phyloP scores from a whole-genome alignment of 2,113 vertebrate genomes.

The Nasalis larvatus region DNA sequence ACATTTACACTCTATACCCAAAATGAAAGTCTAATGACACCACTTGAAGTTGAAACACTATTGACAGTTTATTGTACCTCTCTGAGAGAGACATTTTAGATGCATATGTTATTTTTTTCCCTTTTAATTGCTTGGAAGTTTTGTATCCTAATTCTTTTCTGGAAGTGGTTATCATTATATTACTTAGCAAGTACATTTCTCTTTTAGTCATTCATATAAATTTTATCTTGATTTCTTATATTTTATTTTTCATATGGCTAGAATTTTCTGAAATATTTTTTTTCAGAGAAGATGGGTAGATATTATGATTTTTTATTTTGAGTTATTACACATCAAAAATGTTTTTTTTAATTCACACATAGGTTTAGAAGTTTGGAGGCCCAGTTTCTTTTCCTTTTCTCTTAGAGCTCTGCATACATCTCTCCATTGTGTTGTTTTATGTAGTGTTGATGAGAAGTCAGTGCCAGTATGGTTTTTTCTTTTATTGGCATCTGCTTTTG shows the following conservation, averaged over 20 bases:
- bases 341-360: neutral
- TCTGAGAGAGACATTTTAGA: slow-evolving; percentile 9
- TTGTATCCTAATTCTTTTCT: slow-evolving; percentile 23
- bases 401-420: neutral
- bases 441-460: neutral
- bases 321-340: neutral
- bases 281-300: neutral
- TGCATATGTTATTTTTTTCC: neutral
- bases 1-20: neutral
- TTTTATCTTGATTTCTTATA: neutral
- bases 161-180: neutral
- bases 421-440: neutral
- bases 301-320: slow-evolving; percentile 1
- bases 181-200: slow-evolving; percentile 30
- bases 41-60: neutral
- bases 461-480: neutral
- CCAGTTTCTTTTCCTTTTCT: neutral
- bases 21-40: neutral
- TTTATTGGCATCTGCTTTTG: neutral
- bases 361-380: neutral
- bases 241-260: neutral
- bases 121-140: slow-evolving; percentile 10
- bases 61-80: neutral
- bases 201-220: slow-evolving; percentile 9
- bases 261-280: neutral